Base-by-base conservation (phyloP, 1,140 invertebrate genomes). In the Rhopalosiphum padi region DNA sequence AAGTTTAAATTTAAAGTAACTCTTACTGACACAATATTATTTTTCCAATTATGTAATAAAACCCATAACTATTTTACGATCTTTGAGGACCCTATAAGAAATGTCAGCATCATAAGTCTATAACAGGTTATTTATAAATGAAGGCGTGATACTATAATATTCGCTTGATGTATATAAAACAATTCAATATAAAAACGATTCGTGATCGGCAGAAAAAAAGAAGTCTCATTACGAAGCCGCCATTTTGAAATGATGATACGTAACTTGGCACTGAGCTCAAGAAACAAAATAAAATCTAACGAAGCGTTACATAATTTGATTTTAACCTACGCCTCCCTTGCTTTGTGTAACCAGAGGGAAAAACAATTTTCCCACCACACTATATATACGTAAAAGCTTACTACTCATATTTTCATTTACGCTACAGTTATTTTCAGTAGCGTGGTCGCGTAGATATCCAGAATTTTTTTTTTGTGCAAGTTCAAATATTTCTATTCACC, bases 221-320 rank as follows among this genome's bases (percentile, higher is more conserved):
- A 25, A 90, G 35, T 60, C 89, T 90, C 53, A 41, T 90, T 90
- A 68, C 89, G 53, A 21, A 68, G 89, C 89, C 53, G 89, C 89
- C 89, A 90, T 90, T 90, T 90, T 90, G 89, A 25, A 90, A 68
- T 30, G 89, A 90, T 90, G 89, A 90, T 90, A 90, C 87, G 22
- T 51, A n/a, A 90, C 51, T n/a, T 37, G n/a, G n/a, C 18, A 89
- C 87, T 51, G 48, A 88, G 87, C n/a, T 90, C 53, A 30, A 68
- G 88, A 68, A 90, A 90, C 37, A 90, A 90, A 90, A 90, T 68
- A 90, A 90, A 90, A 68, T 90, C 89, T 90, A 90, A 90, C 89
- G 89, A 90, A 90, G 89, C 89, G 89, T 90, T 90, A 68, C 41
- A 68, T 90, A 90, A 90, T 90, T 90, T 90, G 53, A 90, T 90